Conservation (phyloP, 1,140 invertebrate species). For the silkworm (Bombyx mori) region ASM3026992v2 NC_085117.1:19003501-19004000, state of each 20-base stretch:
- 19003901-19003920: too few relatives aligned
- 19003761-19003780: conserved; percentile 4
- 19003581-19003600: conserved; percentile 29
- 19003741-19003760: conserved; percentile 14
- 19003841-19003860: conserved; percentile 1
- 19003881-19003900: too few relatives aligned
- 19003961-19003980: too few relatives aligned
- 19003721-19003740: neutral
- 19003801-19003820: conserved; percentile 8
- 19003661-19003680: conserved; percentile 9
- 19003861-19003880: too few relatives aligned
- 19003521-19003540: neutral
- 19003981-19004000: too few relatives aligned
- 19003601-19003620: conserved; percentile 31
- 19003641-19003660: conserved; percentile 41
- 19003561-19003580: conserved; percentile 14
- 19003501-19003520: too few relatives aligned
- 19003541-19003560: conserved; percentile 14
- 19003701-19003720: neutral
- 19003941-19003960: too few relatives aligned
- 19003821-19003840: conserved; percentile 10
- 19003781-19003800: conserved; percentile 13
- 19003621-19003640: conserved; percentile 34
- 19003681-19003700: conserved; percentile 3
- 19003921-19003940: too few relatives aligned